phyloP scores from a whole-genome alignment of 2,888 invertebrate genomes.

The Hyalella azteca region DNA sequence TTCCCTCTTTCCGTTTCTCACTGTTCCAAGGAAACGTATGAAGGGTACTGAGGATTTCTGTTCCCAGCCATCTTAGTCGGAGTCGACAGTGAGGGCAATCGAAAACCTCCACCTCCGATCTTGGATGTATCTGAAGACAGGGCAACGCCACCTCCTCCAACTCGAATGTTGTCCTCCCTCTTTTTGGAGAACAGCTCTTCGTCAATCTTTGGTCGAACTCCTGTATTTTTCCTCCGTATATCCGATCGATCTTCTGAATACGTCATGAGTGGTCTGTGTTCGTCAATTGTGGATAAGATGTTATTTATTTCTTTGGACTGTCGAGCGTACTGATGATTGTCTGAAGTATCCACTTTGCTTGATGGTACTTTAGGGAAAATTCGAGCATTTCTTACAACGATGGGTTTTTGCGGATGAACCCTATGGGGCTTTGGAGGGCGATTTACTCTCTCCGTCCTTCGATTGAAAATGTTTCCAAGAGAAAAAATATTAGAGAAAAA shows the following conservation, averaged over 20 bases:
- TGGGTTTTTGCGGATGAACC: neutral
- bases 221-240: neutral
- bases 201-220: neutral
- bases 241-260: no score
- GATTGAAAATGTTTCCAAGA: neutral
- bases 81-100: neutral
- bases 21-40: conserved; percentile 14
- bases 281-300: no score
- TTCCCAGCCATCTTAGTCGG: neutral
- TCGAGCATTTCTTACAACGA: neutral
- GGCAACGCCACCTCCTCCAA: neutral
- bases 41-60: neutral
- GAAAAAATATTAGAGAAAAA: neutral
- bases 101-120: neutral
- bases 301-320: no score
- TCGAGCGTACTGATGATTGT: neutral
- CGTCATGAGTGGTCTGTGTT: no score
- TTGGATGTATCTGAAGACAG: neutral
- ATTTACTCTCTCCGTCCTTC: neutral
- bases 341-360: neutral
- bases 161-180: neutral
- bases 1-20: no score
- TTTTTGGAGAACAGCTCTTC: neutral
- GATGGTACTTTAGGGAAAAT: neutral
- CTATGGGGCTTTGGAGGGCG: neutral